Percentiles rank a stretch among this genome's conserved stretches.
Conservation (phyloP, 2,113 vertebrate genomes). For the Eurypyga helias region DNA sequence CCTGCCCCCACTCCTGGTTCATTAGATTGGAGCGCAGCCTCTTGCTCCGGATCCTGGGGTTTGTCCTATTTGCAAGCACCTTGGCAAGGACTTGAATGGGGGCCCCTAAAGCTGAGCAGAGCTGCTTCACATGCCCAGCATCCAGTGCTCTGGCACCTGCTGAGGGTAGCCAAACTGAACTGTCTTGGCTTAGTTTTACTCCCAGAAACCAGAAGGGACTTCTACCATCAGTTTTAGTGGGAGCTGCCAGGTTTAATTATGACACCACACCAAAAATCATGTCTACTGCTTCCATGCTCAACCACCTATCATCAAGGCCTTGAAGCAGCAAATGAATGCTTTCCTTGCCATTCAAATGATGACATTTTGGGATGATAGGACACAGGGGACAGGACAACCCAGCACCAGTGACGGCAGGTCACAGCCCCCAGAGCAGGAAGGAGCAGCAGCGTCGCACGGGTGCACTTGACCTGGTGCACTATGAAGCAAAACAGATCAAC, state of each 20-base stretch:
- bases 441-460: fast-evolving
- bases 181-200: not conserved
- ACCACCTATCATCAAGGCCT: fast-evolving
- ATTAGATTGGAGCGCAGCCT: not conserved
- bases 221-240: fast-evolving
- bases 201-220: not conserved
- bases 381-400: not conserved
- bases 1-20: not conserved
- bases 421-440: not conserved
- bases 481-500: not conserved
- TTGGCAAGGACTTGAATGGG: not conserved
- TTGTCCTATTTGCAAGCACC: not conserved
- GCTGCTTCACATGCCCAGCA: not conserved
- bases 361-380: not conserved
- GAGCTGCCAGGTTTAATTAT: not conserved
- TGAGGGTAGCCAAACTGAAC: not conserved
- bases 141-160: not conserved
- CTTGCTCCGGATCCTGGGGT: fast-evolving
- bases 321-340: not conserved
- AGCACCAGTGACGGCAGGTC: not conserved
- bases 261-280: not conserved
- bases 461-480: not conserved
- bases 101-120: not conserved
- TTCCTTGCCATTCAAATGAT: not conserved
- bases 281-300: not conserved